Percentiles rank a stretch among this genome's conserved stretches.
These are phyloP conservation scores for Geophilus truncorum DNA, from an alignment of 2,888 invertebrate genomes.

Conservation along the genomic window DNA sequence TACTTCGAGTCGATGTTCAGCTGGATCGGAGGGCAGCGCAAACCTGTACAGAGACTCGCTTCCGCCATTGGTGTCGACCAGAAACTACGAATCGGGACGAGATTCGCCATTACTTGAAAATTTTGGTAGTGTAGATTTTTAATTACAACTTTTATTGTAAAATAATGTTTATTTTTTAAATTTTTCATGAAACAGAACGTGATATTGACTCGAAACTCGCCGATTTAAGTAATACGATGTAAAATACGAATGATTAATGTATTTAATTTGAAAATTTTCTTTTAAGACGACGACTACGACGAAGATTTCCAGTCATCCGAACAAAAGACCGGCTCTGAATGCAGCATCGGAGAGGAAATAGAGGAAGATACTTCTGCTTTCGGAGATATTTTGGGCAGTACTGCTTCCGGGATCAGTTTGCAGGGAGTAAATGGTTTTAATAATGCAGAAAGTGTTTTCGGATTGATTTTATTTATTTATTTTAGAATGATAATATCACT, in stretches of 20 bases:
- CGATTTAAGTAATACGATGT: not conserved
- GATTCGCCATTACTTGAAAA: not conserved
- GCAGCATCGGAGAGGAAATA: not conserved
- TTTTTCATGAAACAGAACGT: no score
- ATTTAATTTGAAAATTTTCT: not conserved
- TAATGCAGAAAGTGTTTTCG: no score
- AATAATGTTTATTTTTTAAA: no score
- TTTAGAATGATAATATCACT: conserved; percentile 34
- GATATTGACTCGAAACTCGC: not conserved
- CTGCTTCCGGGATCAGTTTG: not conserved
- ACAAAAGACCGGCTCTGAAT: not conserved
- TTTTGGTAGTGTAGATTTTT: not conserved
- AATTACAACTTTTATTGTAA: not conserved
- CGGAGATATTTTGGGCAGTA: not conserved
- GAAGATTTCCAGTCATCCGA: conserved; percentile 28
- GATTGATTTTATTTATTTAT: not conserved
- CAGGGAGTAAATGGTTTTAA: not conserved
- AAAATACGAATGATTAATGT: not conserved
- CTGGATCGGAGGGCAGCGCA: not conserved
- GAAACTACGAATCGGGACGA: not conserved
- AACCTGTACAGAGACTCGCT: not conserved
- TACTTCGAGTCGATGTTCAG: not conserved
- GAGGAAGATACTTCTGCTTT: not conserved
- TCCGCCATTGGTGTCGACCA: not conserved
- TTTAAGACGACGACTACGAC: not conserved